A percentile compares a stretch with the other conserved stretches of the same genome.
phyloP scores from a whole-genome alignment of 2,113 vertebrate genomes.

The Pantherophis guttatus region DNA sequence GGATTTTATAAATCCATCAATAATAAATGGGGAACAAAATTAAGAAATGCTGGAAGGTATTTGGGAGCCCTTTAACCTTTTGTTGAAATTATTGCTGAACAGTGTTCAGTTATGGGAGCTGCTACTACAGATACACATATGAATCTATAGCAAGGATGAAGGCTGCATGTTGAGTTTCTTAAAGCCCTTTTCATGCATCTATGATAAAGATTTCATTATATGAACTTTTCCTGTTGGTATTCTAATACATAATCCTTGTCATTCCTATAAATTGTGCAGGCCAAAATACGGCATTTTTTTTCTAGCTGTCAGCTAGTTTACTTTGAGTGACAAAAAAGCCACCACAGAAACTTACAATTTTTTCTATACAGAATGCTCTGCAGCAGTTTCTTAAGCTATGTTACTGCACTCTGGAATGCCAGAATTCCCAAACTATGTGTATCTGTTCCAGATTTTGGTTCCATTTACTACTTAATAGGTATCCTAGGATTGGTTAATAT shows the following conservation, averaged over 20 bases:
- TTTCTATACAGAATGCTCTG: not conserved
- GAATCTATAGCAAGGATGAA: not conserved
- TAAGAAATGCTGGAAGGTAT: slow-evolving; percentile 20
- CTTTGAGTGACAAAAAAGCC: not conserved
- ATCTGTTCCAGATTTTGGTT: not conserved
- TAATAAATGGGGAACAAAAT: not conserved
- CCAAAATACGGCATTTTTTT: not conserved
- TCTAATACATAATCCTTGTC: not conserved
- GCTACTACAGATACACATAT: not conserved
- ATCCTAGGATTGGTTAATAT: not conserved
- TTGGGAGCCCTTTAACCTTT: not conserved
- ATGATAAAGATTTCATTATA: not conserved
- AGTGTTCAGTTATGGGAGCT: not conserved
- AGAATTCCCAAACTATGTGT: not conserved
- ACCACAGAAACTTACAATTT: not conserved
- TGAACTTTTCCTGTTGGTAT: not conserved
- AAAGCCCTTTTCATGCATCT: not conserved
- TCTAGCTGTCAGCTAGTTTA: not conserved
- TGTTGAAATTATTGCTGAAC: not conserved
- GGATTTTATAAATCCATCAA: slow-evolving; percentile 17
- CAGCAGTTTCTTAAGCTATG: not conserved
- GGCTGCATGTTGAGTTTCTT: not conserved
- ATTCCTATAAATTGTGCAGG: not conserved
- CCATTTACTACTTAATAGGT: not conserved
- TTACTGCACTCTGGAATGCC: not conserved